These are phyloP conservation scores for Grammomys surdaster DNA, from an alignment of 2,113 vertebrate species.

Conservation along the genomic window DNA sequence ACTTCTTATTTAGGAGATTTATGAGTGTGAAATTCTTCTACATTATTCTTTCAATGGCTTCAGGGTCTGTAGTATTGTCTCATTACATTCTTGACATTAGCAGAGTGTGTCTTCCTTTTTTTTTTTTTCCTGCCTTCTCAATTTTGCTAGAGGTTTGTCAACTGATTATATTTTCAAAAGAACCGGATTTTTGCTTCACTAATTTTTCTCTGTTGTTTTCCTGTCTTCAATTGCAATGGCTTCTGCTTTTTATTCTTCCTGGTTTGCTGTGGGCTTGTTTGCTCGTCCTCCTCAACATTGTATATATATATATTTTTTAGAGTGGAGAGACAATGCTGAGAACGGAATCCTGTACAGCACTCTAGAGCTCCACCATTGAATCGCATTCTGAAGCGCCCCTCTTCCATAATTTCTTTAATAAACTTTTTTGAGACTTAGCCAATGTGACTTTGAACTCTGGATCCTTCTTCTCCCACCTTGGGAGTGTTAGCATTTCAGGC, in stretches of 20 bases:
- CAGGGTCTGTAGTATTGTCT: not conserved
- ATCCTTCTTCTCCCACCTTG: not conserved
- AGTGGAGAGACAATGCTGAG: not conserved
- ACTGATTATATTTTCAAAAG: not conserved
- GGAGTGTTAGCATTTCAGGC: not conserved
- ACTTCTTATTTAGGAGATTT: slow-evolving; percentile 7
- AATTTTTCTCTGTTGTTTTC: slow-evolving; percentile 14
- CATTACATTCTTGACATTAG: not conserved
- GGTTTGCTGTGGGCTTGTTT: not conserved
- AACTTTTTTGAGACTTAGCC: not conserved
- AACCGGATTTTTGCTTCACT: not conserved
- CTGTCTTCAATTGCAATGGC: not conserved
- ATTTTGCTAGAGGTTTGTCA: not conserved
- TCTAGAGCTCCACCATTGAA: not conserved
- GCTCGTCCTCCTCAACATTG: not conserved
- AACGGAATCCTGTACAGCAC: not conserved
- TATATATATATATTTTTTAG: too few relatives aligned
- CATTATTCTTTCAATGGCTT: not conserved
- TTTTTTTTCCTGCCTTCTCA: not conserved
- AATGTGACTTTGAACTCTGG: not conserved
- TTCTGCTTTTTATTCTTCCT: not conserved
- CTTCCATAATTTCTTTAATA: too few relatives aligned
- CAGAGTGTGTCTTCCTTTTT: not conserved
- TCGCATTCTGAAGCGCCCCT: not conserved
- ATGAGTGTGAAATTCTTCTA: not conserved